A percentile compares a stretch with the other conserved stretches of the same genome.
phyloP scores from a whole-genome alignment of 2,113 vertebrate genomes.

The Chamaetylas fuelleborni region DNA sequence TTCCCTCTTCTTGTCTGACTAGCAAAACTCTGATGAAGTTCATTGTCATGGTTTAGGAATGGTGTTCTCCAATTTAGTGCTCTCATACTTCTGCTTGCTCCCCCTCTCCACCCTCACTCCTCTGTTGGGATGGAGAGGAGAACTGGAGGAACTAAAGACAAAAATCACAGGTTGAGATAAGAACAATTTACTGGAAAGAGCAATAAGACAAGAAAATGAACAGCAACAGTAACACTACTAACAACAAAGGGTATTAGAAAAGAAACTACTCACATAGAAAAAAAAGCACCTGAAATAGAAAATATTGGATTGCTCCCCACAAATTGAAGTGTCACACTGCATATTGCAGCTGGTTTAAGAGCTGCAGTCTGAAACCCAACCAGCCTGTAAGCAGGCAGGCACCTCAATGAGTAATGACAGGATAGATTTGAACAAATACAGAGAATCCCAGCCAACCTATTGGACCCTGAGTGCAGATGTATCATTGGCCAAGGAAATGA shows the following conservation, averaged over 20 bases:
- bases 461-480: no score
- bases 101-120: not conserved
- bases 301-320: not conserved
- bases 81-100: fast-evolving
- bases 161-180: not conserved
- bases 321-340: not conserved
- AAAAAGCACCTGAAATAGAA: not conserved
- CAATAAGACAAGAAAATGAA: not conserved
- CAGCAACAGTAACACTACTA: not conserved
- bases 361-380: no score
- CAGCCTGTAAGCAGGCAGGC: no score
- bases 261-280: not conserved
- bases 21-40: not conserved
- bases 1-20: not conserved
- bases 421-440: no score
- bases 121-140: not conserved
- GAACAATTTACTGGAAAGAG: not conserved
- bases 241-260: not conserved
- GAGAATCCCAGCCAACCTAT: no score
- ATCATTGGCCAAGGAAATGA: no score
- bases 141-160: not conserved
- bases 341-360: no score
- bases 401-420: no score
- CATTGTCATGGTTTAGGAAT: not conserved
- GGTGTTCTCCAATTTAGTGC: not conserved